Base-by-base conservation (phyloP, 2,113 vertebrate genomes). In the Chloropsis hardwickii region DNA sequence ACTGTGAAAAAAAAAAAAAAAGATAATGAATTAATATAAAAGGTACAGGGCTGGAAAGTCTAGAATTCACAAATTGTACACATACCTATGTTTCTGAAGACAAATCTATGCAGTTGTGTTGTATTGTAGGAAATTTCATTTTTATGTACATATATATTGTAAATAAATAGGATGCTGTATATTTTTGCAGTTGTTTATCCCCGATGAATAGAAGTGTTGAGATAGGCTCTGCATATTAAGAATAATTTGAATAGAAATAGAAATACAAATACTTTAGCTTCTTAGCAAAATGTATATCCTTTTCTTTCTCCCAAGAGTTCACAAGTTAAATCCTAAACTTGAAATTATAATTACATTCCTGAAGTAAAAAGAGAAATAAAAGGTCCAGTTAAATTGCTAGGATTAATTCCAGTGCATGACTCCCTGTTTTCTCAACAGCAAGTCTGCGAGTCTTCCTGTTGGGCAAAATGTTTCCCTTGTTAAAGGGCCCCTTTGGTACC, bases 141-240 rank as follows among this genome's bases (percentile, higher is more conserved):
- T 98, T 88, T 91, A 86, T 96, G 95, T 98, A 97, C 95, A 97
- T 98, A 98, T 95, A 97, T 95, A 97, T 93, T 98, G 98, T 98
- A 98, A 97, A 98, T 98, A 98, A 96, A 98, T 97, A 98, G 97
- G 97, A 97, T 97, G 97, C 97, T 98, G 97, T 98, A 98, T 98
- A 98, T 98, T 98, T 98, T 98, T 98, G 98, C 98, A 98, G 97
- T 98, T 97, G 95, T 97, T 97, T 96, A 96, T 90, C 93, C 91
- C 72, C 83, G 92, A 79, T 92, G 94, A 97, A 97, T 95, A 97
- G 96, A 97, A 96, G 76, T 97, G 81, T 80, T 88, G 93, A 96
- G 47, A 81, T 96, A 97, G 96, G 91, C 37, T 89, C 94, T 95
- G 84, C 94, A 77, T 97, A 98, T 96, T 95, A 93, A 90, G 93